Evolutionary conservation across 2,888 invertebrate species (phyloP).

Genomic region (Notocelia uddmanniana): DNA sequence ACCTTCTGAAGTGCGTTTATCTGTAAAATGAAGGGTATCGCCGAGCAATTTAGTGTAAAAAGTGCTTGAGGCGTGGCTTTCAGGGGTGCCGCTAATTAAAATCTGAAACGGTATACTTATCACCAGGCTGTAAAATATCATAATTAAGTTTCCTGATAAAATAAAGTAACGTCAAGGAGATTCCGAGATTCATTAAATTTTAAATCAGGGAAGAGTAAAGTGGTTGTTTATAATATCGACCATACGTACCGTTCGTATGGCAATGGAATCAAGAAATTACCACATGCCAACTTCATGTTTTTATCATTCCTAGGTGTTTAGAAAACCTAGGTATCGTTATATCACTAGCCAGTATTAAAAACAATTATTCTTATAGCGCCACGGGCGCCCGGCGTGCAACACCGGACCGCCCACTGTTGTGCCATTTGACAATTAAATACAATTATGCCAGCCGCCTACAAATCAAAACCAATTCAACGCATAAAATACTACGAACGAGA

Average conservation of each 20-base stretch:
- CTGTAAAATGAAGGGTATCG: too few species aligned
- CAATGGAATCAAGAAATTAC: too few species aligned
- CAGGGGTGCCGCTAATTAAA: background rate
- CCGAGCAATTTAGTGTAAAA: background rate
- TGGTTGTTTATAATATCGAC: background rate
- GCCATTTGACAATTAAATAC: conserved; percentile 67
- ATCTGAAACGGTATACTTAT: background rate
- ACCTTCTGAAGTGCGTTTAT: too few species aligned
- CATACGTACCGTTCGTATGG: too few species aligned
- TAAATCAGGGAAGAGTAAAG: background rate
- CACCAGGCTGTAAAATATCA: background rate
- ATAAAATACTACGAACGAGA: conserved; percentile 27
- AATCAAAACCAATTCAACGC: conserved; percentile 66
- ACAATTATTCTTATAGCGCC: background rate
- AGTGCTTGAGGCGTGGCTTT: too few species aligned
- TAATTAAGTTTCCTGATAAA: background rate
- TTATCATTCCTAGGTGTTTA: background rate
- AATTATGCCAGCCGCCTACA: conserved; percentile 61
- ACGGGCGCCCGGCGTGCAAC: background rate
- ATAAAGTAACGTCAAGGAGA: background rate
- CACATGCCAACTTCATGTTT: background rate
- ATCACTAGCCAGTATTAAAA: background rate
- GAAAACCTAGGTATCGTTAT: background rate
- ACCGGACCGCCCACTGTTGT: conserved; percentile 55
- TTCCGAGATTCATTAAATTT: background rate